Percentiles rank a stretch among this genome's conserved stretches.
phyloP scores from a whole-genome alignment of 2,113 vertebrate genomes.

The Dasypus novemcinctus region DNA sequence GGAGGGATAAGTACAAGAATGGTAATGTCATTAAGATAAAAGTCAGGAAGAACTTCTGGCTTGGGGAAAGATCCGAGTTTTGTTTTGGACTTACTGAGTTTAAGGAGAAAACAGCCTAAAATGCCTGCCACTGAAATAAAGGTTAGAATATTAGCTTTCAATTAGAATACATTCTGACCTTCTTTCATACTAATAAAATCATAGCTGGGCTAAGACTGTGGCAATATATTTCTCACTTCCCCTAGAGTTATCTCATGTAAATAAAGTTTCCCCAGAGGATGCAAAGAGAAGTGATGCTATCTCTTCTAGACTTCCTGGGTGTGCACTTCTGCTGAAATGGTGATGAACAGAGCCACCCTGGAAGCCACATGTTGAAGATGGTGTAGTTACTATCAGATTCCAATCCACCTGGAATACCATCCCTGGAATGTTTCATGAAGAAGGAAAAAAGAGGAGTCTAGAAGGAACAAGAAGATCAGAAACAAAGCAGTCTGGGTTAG shows the following conservation, averaged over 20 bases:
- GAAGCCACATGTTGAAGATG: neutral
- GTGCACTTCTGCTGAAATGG: neutral
- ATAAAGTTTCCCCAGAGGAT: neutral
- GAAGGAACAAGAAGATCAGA: too few relatives aligned
- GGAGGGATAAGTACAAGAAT: neutral
- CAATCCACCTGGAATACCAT: neutral
- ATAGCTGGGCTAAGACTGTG: neutral
- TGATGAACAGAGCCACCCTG: neutral
- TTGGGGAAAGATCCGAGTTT: neutral
- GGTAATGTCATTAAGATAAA: neutral
- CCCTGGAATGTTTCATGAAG: neutral
- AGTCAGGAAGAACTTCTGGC: neutral
- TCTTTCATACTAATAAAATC: neutral
- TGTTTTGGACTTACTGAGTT: neutral
- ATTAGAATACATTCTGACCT: neutral
- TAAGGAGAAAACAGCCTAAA: neutral
- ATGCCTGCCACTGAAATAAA: neutral
- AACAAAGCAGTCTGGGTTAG: too few relatives aligned
- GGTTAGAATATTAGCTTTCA: neutral
- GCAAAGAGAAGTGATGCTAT: neutral
- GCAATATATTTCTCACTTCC: neutral
- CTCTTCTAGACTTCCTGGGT: neutral
- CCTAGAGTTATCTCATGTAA: neutral
- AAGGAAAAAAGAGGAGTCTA: neutral
- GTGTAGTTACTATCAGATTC: neutral